Evolutionary conservation across 2,888 invertebrate genomes (phyloP).

Genomic region (Drosophila anceps): DNA sequence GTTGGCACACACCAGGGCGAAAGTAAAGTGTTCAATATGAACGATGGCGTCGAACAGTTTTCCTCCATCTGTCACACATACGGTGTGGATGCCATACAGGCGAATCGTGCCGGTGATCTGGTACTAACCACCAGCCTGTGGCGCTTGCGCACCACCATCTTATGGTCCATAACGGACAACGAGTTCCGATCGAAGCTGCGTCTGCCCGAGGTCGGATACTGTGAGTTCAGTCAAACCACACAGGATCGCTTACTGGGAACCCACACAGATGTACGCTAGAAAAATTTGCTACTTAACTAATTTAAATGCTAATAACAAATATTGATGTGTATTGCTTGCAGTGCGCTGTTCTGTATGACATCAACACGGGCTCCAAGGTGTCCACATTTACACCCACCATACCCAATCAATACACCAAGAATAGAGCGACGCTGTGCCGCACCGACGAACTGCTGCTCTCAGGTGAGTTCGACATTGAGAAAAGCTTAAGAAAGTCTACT

Average conservation of each 20-base stretch:
- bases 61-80: slow-evolving; percentile 93
- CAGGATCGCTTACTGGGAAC: slow-evolving; percentile 97
- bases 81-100: slow-evolving; percentile 92
- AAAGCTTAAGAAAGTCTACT: not conserved
- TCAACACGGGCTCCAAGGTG: slow-evolving; percentile 91
- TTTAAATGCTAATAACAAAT: not conserved
- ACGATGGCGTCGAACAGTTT: slow-evolving; percentile 93
- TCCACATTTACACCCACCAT: slow-evolving; percentile 91
- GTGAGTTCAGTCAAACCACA: slow-evolving; percentile 94
- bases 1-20: slow-evolving; percentile 97
- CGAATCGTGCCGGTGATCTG: slow-evolving; percentile 90
- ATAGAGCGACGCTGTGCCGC: slow-evolving; percentile 97
- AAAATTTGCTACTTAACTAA: not conserved
- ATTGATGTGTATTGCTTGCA: slow-evolving; percentile 41
- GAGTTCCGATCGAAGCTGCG: slow-evolving; percentile 87
- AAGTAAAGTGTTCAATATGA: slow-evolving; percentile 94
- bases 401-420: slow-evolving; percentile 96
- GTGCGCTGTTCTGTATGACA: slow-evolving; percentile 91
- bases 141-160: slow-evolving; percentile 90
- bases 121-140: slow-evolving; percentile 94
- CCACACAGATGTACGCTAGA: slow-evolving; percentile 88
- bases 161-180: slow-evolving; percentile 84
- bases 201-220: slow-evolving; percentile 94
- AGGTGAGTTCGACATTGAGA: slow-evolving; percentile 82
- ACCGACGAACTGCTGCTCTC: slow-evolving; percentile 97